Evolutionary conservation across 2,888 invertebrate genomes (phyloP).

Genomic region (Gerosis bhagava): DNA sequence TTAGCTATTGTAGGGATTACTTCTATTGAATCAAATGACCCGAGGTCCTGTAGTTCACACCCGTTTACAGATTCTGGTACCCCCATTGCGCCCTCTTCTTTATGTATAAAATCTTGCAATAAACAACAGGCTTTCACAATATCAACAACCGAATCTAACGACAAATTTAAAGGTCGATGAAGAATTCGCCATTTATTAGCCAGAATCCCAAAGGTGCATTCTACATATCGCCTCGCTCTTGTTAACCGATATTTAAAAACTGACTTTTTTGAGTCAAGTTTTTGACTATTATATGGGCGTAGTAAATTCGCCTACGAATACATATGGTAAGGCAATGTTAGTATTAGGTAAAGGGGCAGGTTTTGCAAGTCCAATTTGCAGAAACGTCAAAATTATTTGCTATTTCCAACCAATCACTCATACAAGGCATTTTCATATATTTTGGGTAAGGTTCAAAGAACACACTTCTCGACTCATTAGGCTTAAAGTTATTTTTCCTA

Average conservation of each 20-base stretch:
- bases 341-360: no score
- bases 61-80: no score
- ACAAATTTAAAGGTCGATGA: conserved; percentile 37
- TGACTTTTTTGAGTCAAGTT: conserved; percentile 37
- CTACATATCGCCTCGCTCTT: conserved; percentile 43
- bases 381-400: conserved; percentile 10
- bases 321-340: conserved; percentile 29
- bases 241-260: conserved; percentile 46
- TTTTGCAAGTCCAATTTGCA: no score
- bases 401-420: conserved; percentile 6
- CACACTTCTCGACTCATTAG: conserved; percentile 3
- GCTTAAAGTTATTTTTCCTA: conserved; percentile 23
- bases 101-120: no score
- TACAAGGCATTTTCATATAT: conserved; percentile 12
- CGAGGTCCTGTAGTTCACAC: no score
- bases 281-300: conserved; percentile 39
- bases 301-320: conserved; percentile 35
- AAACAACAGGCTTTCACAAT: conserved; percentile 36
- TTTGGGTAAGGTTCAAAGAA: not conserved
- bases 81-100: no score
- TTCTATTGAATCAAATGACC: no score
- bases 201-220: conserved; percentile 45
- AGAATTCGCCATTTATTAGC: conserved; percentile 40
- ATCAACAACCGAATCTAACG: conserved; percentile 33
- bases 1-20: no score